Percentiles rank a stretch among this genome's conserved stretches.
These are phyloP conservation scores for Pogonognathellus flavescens DNA, from an alignment of 1,140 invertebrate genomes.

Conservation along the genomic window DNA sequence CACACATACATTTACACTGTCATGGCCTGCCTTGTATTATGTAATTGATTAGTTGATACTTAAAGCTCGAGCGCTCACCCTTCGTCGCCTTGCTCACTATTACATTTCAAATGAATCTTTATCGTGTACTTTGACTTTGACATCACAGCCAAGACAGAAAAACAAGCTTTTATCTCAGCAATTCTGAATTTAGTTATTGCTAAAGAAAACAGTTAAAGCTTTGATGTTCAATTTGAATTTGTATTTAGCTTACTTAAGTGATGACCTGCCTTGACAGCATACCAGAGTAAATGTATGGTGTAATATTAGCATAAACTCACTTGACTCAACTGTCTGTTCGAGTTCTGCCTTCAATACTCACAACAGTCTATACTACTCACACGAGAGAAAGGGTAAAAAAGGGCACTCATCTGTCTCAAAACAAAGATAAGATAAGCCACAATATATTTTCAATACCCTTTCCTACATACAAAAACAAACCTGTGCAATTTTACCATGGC, in stretches of 20 bases:
- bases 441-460: background rate
- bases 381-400: background rate
- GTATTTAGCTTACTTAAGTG: background rate
- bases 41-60: conserved; percentile 39
- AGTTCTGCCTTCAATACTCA: background rate
- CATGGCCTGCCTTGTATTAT: background rate
- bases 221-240: conserved; percentile 20
- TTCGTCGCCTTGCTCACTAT: background rate
- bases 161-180: background rate
- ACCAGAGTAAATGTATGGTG: no score
- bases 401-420: conserved; percentile 30
- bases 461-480: no score
- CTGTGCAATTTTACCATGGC: no score
- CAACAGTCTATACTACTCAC: background rate
- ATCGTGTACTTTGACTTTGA: background rate
- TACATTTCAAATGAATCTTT: conserved; percentile 15
- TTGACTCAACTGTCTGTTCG: background rate
- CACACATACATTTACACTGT: background rate
- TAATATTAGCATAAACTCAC: conserved; percentile 15
- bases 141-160: background rate
- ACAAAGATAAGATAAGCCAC: conserved; percentile 10
- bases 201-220: background rate
- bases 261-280: no score
- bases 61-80: background rate
- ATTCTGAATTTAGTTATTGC: no score